Conservation (phyloP, 92 coral and sea anemone species). For the Paragorgia papillata region DNA sequence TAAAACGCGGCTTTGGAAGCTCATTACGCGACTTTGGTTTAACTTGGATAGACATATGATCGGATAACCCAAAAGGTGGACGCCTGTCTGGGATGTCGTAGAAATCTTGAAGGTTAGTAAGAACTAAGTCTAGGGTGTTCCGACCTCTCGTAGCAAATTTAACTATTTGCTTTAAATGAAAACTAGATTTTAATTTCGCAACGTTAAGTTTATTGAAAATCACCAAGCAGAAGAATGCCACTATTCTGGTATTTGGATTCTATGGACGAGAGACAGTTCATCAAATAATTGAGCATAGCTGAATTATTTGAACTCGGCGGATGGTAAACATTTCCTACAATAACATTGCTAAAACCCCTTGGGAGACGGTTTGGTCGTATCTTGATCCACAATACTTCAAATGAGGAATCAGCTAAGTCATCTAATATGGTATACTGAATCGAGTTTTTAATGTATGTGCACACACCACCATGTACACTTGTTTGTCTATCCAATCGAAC, state of each 20-base stretch:
- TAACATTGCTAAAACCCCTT: constrained; percentile 37
- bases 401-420: constrained; percentile 29
- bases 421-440: constrained; percentile 32
- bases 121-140: constrained; percentile 6
- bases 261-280: constrained; percentile 38
- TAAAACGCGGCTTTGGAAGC: background rate
- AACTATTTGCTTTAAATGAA: constrained; percentile 4
- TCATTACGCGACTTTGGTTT: constrained; percentile 7
- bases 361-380: constrained; percentile 46
- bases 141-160: constrained; percentile 16
- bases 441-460: constrained; percentile 32
- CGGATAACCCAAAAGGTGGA: constrained; percentile 18
- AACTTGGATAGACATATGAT: constrained; percentile 17
- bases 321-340: constrained; percentile 45
- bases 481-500: too few relatives aligned
- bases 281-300: constrained; percentile 47
- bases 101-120: constrained; percentile 15
- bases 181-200: background rate
- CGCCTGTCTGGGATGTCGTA: background rate
- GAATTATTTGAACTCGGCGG: constrained; percentile 36
- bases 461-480: too few relatives aligned
- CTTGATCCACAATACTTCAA: constrained; percentile 53
- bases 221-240: constrained; percentile 14
- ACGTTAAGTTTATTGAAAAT: constrained; percentile 9
- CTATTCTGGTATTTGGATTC: constrained; percentile 23